Percentiles rank a stretch among this genome's conserved stretches.
Conservation (phyloP, 2,113 vertebrate genomes). For the Cairina moschata region DNA sequence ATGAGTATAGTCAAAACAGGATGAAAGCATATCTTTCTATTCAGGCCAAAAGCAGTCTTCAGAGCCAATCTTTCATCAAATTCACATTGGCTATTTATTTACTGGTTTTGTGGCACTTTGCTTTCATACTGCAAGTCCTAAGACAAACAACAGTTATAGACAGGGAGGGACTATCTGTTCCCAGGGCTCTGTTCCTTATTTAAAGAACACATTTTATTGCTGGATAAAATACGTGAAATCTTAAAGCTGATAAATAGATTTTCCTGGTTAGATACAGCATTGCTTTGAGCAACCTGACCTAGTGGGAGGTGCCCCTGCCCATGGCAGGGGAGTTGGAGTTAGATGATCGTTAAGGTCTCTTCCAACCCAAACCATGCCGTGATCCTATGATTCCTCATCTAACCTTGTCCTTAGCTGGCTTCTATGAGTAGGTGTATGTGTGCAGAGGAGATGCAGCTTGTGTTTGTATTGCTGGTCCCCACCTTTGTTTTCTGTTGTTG, state of each 20-base stretch:
- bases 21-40: conserved; percentile 71
- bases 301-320: background rate
- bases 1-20: conserved; percentile 71
- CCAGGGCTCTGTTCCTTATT: background rate
- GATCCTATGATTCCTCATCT: background rate
- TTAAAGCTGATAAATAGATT: background rate
- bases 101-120: background rate
- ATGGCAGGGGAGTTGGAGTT: background rate
- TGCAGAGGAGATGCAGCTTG: background rate
- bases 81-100: conserved; percentile 59
- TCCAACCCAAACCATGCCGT: background rate
- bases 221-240: conserved; percentile 23
- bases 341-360: background rate
- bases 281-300: background rate
- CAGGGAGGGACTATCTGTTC: conserved; percentile 3
- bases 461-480: background rate
- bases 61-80: conserved; percentile 49
- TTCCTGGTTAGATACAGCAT: background rate
- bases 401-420: background rate
- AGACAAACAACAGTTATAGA: background rate
- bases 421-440: background rate
- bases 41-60: conserved; percentile 66
- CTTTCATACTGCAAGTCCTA: background rate
- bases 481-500: background rate
- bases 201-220: background rate